These are phyloP conservation scores for Tribolium castaneum DNA, from an alignment of 1,140 invertebrate genomes.

Conservation along the genomic window DNA sequence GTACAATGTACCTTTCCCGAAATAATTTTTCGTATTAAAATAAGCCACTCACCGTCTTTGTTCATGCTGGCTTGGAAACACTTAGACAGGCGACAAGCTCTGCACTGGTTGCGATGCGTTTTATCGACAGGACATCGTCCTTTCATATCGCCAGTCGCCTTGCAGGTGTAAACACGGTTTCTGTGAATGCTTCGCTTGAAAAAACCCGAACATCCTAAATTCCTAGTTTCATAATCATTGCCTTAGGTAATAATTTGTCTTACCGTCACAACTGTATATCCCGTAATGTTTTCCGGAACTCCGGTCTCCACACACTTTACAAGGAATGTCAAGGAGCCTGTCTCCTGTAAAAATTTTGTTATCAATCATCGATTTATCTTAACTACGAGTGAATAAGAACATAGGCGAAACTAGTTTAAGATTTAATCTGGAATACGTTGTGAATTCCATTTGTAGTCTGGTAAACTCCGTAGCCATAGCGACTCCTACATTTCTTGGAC, in stretches of 20 bases:
- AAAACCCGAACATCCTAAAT: slow-evolving; percentile 92
- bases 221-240: not conserved
- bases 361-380: no score
- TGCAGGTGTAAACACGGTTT: slow-evolving; percentile 96
- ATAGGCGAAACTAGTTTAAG: slow-evolving; percentile 5
- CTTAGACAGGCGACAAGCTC: slow-evolving; percentile 95
- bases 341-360: slow-evolving; percentile 75
- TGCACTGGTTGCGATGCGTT: slow-evolving; percentile 96
- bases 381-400: no score
- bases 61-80: slow-evolving; percentile 99
- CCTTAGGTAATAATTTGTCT: slow-evolving; percentile 60
- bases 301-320: slow-evolving; percentile 95
- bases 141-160: slow-evolving; percentile 92
- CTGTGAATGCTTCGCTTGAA: slow-evolving; percentile 97
- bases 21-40: not conserved
- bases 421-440: slow-evolving; percentile 11
- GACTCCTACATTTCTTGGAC: slow-evolving; percentile 31
- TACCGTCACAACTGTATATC: slow-evolving; percentile 97
- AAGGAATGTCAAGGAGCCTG: slow-evolving; percentile 93
- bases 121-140: slow-evolving; percentile 96
- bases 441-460: slow-evolving; percentile 17
- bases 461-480: slow-evolving; percentile 35
- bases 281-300: slow-evolving; percentile 98
- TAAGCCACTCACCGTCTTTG: slow-evolving; percentile 91
- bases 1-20: no score